A percentile compares a stretch with the other conserved stretches of the same genome.
phyloP scores from a whole-genome alignment of 2,113 vertebrate species.

The Tachysurus vachellii region DNA sequence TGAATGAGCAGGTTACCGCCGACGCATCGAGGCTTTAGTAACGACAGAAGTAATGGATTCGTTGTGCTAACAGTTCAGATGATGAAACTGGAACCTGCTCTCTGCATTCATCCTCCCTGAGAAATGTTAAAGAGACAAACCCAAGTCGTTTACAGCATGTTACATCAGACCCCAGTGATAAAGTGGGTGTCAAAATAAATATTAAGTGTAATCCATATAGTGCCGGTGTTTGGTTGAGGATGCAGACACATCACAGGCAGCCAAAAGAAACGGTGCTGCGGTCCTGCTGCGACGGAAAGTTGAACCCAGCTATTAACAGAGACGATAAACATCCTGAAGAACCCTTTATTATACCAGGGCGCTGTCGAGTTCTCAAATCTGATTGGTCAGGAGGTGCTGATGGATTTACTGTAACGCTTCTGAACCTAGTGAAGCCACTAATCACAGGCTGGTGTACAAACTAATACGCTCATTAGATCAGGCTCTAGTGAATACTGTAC shows the following conservation, averaged over 20 bases:
- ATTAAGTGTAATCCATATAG: neutral
- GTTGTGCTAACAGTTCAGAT: neutral
- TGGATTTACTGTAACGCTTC: neutral
- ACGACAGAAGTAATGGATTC: neutral
- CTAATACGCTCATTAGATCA: too few relatives aligned
- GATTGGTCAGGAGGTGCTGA: neutral
- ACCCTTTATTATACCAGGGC: neutral
- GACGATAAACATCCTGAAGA: neutral
- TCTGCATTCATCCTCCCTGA: neutral
- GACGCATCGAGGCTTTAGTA: neutral
- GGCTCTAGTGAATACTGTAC: neutral
- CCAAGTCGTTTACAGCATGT: neutral
- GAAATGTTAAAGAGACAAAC: neutral
- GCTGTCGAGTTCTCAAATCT: neutral
- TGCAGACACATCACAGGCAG: neutral
- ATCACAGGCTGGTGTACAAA: too few relatives aligned
- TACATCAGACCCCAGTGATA: conserved; percentile 7
- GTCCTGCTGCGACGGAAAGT: neutral
- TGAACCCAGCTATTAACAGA: neutral
- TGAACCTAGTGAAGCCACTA: too few relatives aligned
- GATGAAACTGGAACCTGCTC: neutral
- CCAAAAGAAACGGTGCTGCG: neutral
- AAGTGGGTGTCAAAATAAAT: neutral
- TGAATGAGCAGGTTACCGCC: neutral
- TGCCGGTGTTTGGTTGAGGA: neutral